Evolutionary conservation across 2,888 invertebrate species (phyloP).

Genomic region (Sicus ferrugineus): DNA sequence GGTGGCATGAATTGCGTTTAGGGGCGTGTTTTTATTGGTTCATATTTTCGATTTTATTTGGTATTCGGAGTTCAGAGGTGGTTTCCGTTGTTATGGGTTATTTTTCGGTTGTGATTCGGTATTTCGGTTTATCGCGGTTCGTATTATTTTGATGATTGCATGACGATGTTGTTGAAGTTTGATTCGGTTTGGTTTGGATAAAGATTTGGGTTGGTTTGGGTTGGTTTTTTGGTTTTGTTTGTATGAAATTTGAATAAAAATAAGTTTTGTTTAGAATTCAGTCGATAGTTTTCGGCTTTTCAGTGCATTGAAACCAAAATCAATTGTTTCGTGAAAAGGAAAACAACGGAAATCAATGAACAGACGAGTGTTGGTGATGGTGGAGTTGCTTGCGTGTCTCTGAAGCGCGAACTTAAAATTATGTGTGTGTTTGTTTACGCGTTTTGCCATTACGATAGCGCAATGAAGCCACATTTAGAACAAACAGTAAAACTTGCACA

Average conservation of each 20-base stretch:
- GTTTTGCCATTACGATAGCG: background rate
- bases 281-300: conserved; percentile 17
- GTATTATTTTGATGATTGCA: conserved; percentile 34
- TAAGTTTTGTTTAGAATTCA: conserved; percentile 42
- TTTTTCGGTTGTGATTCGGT: conserved; percentile 32
- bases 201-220: conserved; percentile 26
- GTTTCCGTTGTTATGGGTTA: conserved; percentile 4
- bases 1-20: conserved; percentile 30
- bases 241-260: conserved; percentile 45
- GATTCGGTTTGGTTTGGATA: conserved; percentile 17
- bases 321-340: conserved; percentile 11
- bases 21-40: conserved; percentile 31
- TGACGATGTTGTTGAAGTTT: conserved; percentile 38
- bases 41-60: conserved; percentile 32
- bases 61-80: background rate
- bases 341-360: conserved; percentile 4
- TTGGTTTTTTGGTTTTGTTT: conserved; percentile 39
- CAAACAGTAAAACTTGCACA: conserved; percentile 17
- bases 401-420: background rate
- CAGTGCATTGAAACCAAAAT: conserved; percentile 24
- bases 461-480: conserved; percentile 26
- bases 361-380: background rate
- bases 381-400: background rate
- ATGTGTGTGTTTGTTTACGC: background rate
- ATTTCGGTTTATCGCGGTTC: conserved; percentile 39